Evolutionary conservation across 2,888 invertebrate species (phyloP).

Genomic region (Gonocerus acuteangulatus): DNA sequence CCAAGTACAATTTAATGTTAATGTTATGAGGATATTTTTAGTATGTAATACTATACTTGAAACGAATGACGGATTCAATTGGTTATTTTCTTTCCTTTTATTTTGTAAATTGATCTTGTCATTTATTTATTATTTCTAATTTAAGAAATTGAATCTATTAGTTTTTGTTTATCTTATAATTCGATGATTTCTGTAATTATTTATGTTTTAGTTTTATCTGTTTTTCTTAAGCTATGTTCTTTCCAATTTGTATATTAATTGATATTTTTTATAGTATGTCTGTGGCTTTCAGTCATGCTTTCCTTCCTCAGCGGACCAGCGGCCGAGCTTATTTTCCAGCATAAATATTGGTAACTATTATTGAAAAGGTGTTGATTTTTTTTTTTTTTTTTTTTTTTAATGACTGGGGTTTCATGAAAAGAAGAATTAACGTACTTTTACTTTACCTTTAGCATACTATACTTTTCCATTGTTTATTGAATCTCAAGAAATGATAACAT

Average conservation of each 20-base stretch:
- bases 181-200: conserved; percentile 1
- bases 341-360: too few species aligned
- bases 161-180: neutral
- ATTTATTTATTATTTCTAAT: neutral
- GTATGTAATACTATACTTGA: too few species aligned
- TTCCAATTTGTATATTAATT: too few species aligned
- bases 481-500: too few species aligned
- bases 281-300: conserved; percentile 14
- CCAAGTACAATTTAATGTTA: conserved; percentile 6
- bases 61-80: too few species aligned
- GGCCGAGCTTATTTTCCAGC: neutral
- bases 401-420: neutral
- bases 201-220: neutral
- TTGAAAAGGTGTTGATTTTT: neutral
- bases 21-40: too few species aligned
- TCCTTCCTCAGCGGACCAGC: neutral
- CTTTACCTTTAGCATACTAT: too few species aligned
- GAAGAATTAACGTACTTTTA: too few species aligned
- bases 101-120: neutral
- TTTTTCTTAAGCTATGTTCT: too few species aligned
- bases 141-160: neutral
- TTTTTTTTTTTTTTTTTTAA: conserved; percentile 6
- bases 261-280: conserved; percentile 12
- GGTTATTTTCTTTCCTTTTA: too few species aligned
- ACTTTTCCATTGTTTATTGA: too few species aligned